Percentiles rank a stretch among this genome's conserved stretches.
Conservation (phyloP, 2,888 invertebrate species). For the Scaptodrosophila latifasciaeformis region DNA sequence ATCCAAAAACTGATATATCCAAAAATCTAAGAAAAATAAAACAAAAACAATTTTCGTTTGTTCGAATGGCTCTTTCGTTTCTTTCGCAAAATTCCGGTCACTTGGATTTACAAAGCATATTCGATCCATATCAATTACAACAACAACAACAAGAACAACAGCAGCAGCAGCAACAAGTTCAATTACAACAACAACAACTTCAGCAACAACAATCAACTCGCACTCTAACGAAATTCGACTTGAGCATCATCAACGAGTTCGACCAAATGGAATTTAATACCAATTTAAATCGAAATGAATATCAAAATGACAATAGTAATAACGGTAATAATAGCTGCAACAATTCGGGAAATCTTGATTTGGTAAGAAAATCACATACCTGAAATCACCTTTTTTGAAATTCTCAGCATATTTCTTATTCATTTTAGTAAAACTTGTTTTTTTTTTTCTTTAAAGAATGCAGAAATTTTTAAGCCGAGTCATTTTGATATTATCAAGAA, state of each 20-base stretch:
- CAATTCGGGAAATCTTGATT: constrained; percentile 56
- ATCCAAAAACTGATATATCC: not conserved
- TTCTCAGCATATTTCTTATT: too few relatives aligned
- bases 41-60: constrained; percentile 23
- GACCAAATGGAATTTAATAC: constrained; percentile 73
- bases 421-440: too few relatives aligned
- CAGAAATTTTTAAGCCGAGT: too few relatives aligned
- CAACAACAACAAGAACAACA: constrained; percentile 23
- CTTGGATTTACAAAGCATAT: constrained; percentile 72
- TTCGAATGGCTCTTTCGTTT: constrained; percentile 75
- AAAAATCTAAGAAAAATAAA: not conserved
- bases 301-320: constrained; percentile 57
- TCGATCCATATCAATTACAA: constrained; percentile 69
- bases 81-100: constrained; percentile 70
- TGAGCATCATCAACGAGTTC: constrained; percentile 54
- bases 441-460: too few relatives aligned
- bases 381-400: too few relatives aligned
- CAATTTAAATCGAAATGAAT: constrained; percentile 48
- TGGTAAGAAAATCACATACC: constrained; percentile 36
- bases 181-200: constrained; percentile 31
- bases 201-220: constrained; percentile 41
- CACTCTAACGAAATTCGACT: constrained; percentile 51
- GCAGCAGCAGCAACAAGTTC: constrained; percentile 28
- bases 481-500: too few relatives aligned
- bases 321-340: constrained; percentile 71